Conservation (phyloP, 2,888 invertebrate genomes). For the Iphiclides podalirius region DNA sequence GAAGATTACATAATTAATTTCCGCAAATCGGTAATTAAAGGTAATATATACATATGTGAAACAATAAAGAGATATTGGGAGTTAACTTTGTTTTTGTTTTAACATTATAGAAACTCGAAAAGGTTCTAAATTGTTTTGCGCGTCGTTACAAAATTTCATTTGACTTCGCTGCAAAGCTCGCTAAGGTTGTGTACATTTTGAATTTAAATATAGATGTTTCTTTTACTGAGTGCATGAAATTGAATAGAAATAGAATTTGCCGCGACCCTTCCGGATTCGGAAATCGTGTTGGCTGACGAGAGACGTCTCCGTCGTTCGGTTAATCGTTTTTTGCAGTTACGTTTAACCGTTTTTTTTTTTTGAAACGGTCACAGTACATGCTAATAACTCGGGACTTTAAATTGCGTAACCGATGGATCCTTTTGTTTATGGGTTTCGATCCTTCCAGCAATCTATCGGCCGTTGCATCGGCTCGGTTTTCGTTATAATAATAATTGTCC, state of each 20-base stretch:
- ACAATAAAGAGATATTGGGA: too few relatives aligned
- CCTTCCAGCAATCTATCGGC: constrained; percentile 79
- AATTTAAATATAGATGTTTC: constrained; percentile 78
- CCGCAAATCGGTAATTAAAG: too few relatives aligned
- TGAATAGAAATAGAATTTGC: constrained; percentile 76
- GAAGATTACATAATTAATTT: too few relatives aligned
- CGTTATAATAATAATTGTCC: constrained; percentile 79
- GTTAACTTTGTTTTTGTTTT: not conserved
- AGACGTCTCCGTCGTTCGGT: constrained; percentile 33
- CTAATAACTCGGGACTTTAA: constrained; percentile 73
- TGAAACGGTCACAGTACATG: constrained; percentile 56
- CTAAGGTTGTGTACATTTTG: constrained; percentile 51
- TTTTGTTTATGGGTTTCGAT: constrained; percentile 77
- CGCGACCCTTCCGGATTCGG: constrained; percentile 52
- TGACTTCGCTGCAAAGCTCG: constrained; percentile 29
- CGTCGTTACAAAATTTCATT: constrained; percentile 1
- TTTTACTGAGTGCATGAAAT: constrained; percentile 75
- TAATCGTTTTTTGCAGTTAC: too few relatives aligned
- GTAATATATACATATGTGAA: too few relatives aligned
- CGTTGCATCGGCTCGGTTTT: constrained; percentile 60
- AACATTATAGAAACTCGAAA: not conserved
- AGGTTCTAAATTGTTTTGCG: not conserved
- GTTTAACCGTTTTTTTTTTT: constrained; percentile 41
- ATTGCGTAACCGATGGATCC: constrained; percentile 75
- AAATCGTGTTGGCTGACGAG: constrained; percentile 55